Evolutionary conservation across 2,113 vertebrate species (phyloP).

Genomic region (Hippolais icterina): DNA sequence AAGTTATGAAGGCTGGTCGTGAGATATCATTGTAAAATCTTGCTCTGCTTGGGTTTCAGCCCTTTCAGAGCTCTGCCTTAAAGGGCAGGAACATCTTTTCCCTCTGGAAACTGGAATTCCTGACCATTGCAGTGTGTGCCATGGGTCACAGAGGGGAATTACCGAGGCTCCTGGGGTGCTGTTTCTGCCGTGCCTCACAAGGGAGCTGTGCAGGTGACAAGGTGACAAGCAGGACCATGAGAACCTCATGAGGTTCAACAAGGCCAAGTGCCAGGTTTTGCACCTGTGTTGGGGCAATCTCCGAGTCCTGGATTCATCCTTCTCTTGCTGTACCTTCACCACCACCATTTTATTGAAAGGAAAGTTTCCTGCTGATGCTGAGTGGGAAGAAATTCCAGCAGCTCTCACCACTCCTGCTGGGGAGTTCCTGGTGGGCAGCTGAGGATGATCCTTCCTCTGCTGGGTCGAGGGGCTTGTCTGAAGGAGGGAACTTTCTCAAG

Average conservation of each 20-base stretch:
- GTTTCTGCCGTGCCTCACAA: fast-evolving
- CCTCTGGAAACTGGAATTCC: not conserved
- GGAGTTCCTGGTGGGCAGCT: not conserved
- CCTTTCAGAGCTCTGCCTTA: not conserved
- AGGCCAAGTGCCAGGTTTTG: not conserved
- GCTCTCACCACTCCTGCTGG: not conserved
- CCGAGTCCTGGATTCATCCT: not conserved
- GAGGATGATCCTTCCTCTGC: not conserved
- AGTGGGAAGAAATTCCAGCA: not conserved
- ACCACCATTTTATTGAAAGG: not conserved
- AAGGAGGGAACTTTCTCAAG: not conserved
- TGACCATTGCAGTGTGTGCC: not conserved
- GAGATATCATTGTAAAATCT: not conserved
- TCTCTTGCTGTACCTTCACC: not conserved
- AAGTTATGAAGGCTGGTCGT: not conserved
- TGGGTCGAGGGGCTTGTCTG: not conserved
- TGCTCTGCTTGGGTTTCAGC: fast-evolving
- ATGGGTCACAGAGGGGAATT: not conserved
- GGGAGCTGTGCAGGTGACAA: not conserved
- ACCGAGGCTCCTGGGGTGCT: fast-evolving
- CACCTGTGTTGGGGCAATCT: not conserved
- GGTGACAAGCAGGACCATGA: not conserved
- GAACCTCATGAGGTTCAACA: not conserved
- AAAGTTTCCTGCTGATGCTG: not conserved
- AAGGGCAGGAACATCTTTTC: not conserved